Percentiles rank a stretch among this genome's conserved stretches.
phyloP scores from a whole-genome alignment of 2,113 vertebrate genomes.

The Otis tarda region DNA sequence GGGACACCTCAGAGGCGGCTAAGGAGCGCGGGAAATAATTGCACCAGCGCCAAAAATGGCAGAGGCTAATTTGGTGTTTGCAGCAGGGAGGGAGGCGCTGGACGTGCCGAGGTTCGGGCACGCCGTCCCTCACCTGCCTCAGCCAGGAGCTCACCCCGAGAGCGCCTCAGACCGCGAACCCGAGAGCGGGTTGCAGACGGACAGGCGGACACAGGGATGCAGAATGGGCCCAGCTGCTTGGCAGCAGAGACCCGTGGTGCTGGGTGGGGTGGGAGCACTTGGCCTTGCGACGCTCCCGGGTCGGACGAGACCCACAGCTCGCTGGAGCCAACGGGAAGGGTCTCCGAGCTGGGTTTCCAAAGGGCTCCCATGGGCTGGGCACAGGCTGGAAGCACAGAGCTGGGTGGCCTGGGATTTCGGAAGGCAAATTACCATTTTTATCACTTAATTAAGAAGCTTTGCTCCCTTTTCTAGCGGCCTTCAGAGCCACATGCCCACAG shows the following conservation, averaged over 20 bases:
- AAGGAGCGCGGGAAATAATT: not conserved
- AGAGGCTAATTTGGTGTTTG: not conserved
- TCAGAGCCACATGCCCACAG: fast-evolving
- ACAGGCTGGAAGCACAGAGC: not conserved
- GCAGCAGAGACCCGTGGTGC: fast-evolving
- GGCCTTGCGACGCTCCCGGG: not conserved
- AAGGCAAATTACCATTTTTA: fast-evolving
- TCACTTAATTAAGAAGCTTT: not conserved
- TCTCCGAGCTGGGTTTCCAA: not conserved
- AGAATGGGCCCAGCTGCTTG: not conserved
- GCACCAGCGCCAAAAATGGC: not conserved
- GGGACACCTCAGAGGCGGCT: not conserved
- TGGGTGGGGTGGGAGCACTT: not conserved
- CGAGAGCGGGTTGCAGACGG: not conserved
- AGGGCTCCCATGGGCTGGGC: fast-evolving
- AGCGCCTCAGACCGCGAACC: not conserved
- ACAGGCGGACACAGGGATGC: not conserved
- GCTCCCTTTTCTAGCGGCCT: not conserved
- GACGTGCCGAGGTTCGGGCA: not conserved
- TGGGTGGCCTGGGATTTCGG: fast-evolving
- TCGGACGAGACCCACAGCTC: not conserved
- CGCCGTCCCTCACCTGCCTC: not conserved
- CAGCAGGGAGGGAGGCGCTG: not conserved
- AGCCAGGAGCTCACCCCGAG: not conserved
- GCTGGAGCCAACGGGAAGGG: not conserved